phyloP scores from a whole-genome alignment of 1,140 invertebrate species.

The Parasteatoda tepidariorum region DNA sequence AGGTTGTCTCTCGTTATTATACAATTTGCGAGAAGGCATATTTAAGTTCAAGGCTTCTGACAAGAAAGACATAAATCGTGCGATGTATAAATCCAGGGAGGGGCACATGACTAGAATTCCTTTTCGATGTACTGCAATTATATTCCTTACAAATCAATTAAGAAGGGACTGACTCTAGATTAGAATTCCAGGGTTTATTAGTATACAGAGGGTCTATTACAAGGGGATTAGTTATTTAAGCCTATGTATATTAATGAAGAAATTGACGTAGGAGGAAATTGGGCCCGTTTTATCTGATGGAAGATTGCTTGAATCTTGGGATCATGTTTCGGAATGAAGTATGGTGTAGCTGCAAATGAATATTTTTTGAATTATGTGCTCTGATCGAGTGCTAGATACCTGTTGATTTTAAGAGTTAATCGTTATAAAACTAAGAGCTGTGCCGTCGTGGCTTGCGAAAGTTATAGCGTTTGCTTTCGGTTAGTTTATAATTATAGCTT shows the following conservation, averaged over 20 bases:
- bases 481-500: too few relatives aligned
- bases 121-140: slow-evolving; percentile 29
- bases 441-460: too few relatives aligned
- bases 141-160: slow-evolving; percentile 57
- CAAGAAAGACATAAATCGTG: slow-evolving; percentile 39
- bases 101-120: slow-evolving; percentile 28
- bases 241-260: slow-evolving; percentile 46
- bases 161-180: slow-evolving; percentile 15
- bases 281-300: neutral
- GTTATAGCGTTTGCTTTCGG: too few relatives aligned
- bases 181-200: slow-evolving; percentile 11
- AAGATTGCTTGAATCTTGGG: too few relatives aligned
- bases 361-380: too few relatives aligned
- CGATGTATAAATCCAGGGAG: slow-evolving; percentile 6
- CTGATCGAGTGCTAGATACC: too few relatives aligned
- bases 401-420: too few relatives aligned
- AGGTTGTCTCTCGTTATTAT: slow-evolving; percentile 34
- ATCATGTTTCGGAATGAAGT: too few relatives aligned
- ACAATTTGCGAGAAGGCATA: slow-evolving; percentile 28
- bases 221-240: slow-evolving; percentile 32
- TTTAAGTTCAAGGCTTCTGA: slow-evolving; percentile 5
- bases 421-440: too few relatives aligned
- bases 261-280: slow-evolving; percentile 34
- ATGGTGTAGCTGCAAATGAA: too few relatives aligned
- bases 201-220: slow-evolving; percentile 34